Conservation (phyloP, 2,888 invertebrate genomes). For the Sepioteuthis lessoniana region DNA sequence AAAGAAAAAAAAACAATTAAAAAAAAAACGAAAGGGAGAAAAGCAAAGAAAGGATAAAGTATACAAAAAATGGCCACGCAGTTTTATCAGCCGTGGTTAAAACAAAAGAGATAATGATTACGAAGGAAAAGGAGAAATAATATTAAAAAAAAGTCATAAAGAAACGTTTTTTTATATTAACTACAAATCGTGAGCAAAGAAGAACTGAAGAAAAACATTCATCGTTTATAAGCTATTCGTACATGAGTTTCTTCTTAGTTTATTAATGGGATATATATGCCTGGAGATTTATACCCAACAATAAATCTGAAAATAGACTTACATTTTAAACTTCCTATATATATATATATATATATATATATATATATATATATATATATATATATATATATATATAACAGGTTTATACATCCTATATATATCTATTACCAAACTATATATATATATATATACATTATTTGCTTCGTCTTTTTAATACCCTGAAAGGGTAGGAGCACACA, state of each 20-base stretch:
- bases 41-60: too few relatives aligned
- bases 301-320: neutral
- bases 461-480: too few relatives aligned
- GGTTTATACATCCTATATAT: too few relatives aligned
- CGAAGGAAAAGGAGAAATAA: neutral
- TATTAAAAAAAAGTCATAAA: neutral
- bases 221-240: neutral
- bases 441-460: too few relatives aligned
- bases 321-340: neutral
- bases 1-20: too few relatives aligned
- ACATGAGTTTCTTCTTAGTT: neutral
- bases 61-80: neutral
- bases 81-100: neutral
- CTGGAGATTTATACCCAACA: too few relatives aligned
- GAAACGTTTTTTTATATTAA: neutral
- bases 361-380: slow-evolving; percentile 39
- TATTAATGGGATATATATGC: too few relatives aligned
- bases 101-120: neutral
- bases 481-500: too few relatives aligned
- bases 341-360: slow-evolving; percentile 35
- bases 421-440: too few relatives aligned
- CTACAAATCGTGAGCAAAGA: neutral
- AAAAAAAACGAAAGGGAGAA: too few relatives aligned
- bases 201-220: neutral
- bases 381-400: too few relatives aligned